Evolutionary conservation across 1,140 invertebrate genomes (phyloP).

Genomic region (Drosophila quadrilineata): DNA sequence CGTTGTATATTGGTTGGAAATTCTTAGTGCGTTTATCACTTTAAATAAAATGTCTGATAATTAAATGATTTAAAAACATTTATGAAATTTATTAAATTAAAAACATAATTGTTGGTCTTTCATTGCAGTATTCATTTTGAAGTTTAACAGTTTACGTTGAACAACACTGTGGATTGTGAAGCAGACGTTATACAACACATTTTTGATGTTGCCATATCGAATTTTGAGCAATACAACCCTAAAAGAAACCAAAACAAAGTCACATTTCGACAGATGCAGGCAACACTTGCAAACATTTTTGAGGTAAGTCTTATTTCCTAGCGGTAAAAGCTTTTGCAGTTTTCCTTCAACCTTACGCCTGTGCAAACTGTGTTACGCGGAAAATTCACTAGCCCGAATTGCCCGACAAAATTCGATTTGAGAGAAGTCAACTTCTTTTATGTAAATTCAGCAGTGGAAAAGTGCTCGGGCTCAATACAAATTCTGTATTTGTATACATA

Average conservation of each 20-base stretch:
- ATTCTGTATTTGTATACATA: constrained; percentile 34
- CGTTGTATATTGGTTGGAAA: constrained; percentile 56
- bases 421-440: constrained; percentile 23
- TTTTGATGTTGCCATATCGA: constrained; percentile 20
- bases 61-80: constrained; percentile 26
- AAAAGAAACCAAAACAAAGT: constrained; percentile 42
- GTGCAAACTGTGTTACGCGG: constrained; percentile 30
- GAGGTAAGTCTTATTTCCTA: constrained; percentile 47
- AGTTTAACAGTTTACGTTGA: not conserved
- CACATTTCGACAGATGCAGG: constrained; percentile 43
- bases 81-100: not conserved
- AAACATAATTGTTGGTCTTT: not conserved
- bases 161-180: constrained; percentile 7
- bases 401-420: constrained; percentile 42
- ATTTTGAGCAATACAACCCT: constrained; percentile 20
- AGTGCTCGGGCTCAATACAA: constrained; percentile 31
- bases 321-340: constrained; percentile 48
- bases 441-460: constrained; percentile 16
- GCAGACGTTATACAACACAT: constrained; percentile 28
- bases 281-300: constrained; percentile 45
- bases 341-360: constrained; percentile 46
- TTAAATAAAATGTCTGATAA: constrained; percentile 37
- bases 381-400: constrained; percentile 14
- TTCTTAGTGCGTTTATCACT: constrained; percentile 59
- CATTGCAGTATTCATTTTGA: not conserved